phyloP scores from a whole-genome alignment of 1,140 invertebrate genomes.

The Ceratina australensis region DNA sequence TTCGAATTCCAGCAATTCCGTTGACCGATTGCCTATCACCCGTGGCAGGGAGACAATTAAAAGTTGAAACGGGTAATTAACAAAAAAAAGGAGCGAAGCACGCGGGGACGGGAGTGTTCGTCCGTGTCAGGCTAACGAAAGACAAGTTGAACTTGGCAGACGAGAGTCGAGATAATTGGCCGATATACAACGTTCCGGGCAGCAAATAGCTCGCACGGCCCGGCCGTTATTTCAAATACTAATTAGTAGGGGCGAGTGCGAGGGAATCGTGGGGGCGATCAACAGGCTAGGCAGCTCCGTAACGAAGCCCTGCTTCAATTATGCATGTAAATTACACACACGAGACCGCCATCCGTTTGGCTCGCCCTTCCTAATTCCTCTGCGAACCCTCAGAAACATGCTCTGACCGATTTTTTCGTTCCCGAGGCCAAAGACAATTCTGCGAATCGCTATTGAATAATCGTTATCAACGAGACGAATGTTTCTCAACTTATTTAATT shows the following conservation, averaged over 20 bases:
- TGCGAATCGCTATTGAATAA: background rate
- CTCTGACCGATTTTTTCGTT: background rate
- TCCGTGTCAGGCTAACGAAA: constrained; percentile 18
- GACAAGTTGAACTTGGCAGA: constrained; percentile 23
- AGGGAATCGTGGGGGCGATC: constrained; percentile 50
- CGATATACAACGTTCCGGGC: constrained; percentile 10
- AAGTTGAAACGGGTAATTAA: background rate
- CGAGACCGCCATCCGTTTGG: background rate
- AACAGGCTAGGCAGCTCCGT: constrained; percentile 52
- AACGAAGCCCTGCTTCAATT: constrained; percentile 52
- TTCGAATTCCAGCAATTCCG: no score
- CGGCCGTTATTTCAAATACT: constrained; percentile 48
- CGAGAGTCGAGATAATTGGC: constrained; percentile 28
- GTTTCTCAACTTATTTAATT: no score
- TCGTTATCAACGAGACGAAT: background rate
- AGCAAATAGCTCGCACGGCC: background rate
- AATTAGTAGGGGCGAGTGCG: constrained; percentile 45
- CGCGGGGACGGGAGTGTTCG: background rate
- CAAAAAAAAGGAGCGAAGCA: background rate
- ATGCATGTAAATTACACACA: constrained; percentile 56
- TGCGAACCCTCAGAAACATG: background rate
- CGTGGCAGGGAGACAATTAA: background rate
- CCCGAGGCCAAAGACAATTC: background rate
- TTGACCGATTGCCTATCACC: no score
- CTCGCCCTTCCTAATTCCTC: constrained; percentile 16